Base-by-base conservation (phyloP, 2,888 invertebrate species). In the Plebejus anna region DNA sequence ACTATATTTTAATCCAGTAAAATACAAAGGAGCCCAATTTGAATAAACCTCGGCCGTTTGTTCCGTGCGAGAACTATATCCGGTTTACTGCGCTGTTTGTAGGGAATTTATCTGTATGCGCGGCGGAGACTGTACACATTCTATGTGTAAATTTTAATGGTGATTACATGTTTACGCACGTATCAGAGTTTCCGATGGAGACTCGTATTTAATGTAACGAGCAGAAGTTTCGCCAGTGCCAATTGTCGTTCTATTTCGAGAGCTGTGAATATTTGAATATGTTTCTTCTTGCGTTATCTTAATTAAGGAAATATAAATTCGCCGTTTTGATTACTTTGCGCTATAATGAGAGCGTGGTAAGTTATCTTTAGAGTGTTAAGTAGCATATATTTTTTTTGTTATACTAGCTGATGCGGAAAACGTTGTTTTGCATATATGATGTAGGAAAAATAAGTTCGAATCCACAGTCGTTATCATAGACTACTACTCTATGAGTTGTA, bases 11-110 rank as follows among this genome's bases (percentile, higher is more conserved):
- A 93, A 93, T 92, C 90, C 91, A 85, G 88, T 84, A 84, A 91
- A 91, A 89, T 90, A 93, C 91, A 93, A 93, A 93, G 91, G 89
- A 92, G 91, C 87, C 88, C 90, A 91, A 93, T 93, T 92, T 92
- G 89, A 92, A 93, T 93, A 93, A 93, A 91, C 92, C 92, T 92
- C 90, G 87, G 84, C 87, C 90, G 90, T 91, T 91, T 92, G 91
- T 91, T 91, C 87, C 92, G 90, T 90, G 89, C 90, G 90, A 90
- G 91, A 86, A 89, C 89, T 90, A 87, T 90, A 90, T 90, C 90
- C 90, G 91, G 86, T 91, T 90, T 88, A 83, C 89, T 85, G 87
- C 85, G 85, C 87, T 90, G 87, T 90, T 90, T 89, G 88, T 88
- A 87, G 85, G 86, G 88, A 86, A 90, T 92, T 90, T 90, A 91